Evolutionary conservation across 2,888 invertebrate species (phyloP).

Genomic region (Eristalis tenax): DNA sequence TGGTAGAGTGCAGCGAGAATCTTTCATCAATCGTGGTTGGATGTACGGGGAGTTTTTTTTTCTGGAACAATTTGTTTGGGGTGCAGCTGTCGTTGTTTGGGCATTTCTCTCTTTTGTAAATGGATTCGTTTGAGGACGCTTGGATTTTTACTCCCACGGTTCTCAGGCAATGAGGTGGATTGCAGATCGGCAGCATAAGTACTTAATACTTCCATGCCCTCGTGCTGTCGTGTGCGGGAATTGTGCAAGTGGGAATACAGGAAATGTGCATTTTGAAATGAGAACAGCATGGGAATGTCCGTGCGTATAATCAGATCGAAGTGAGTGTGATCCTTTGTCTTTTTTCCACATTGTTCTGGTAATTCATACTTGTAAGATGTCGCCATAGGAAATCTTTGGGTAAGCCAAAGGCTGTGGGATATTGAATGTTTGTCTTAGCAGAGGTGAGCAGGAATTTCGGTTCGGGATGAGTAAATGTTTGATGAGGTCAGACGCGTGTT

Average conservation of each 20-base stretch:
- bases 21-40: constrained; percentile 41
- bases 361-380: constrained; percentile 4
- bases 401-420: not conserved
- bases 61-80: constrained; percentile 29
- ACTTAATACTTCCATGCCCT: constrained; percentile 18
- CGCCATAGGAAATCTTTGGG: not conserved
- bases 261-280: constrained; percentile 17
- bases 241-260: not conserved
- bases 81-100: constrained; percentile 62
- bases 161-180: constrained; percentile 42
- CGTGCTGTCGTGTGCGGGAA: constrained; percentile 56
- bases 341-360: constrained; percentile 11
- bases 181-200: constrained; percentile 5
- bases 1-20: constrained; percentile 29
- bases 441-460: not conserved
- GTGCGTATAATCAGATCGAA: constrained; percentile 21
- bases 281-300: constrained; percentile 25
- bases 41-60: constrained; percentile 43
- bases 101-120: constrained; percentile 28
- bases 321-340: constrained; percentile 14
- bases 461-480: not conserved
- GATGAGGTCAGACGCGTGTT: not conserved
- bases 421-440: not conserved
- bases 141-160: constrained; percentile 61
- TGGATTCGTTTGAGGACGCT: constrained; percentile 39